Evolutionary conservation across 2,797 vertebrate species (phyloP).

Genomic region (Scolopax rusticola): DNA sequence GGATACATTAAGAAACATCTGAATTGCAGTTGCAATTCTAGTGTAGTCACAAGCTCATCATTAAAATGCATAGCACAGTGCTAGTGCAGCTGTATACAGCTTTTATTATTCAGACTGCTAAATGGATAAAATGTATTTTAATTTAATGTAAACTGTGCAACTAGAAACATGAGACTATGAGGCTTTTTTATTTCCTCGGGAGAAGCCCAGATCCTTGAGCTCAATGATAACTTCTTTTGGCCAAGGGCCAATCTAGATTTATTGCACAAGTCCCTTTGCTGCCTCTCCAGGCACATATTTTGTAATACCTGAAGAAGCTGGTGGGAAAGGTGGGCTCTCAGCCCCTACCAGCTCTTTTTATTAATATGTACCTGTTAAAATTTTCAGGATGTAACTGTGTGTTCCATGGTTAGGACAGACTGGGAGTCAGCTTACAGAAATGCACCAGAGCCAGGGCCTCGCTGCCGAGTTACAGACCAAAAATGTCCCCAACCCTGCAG

Average conservation of each 20-base stretch:
- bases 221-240: conserved; percentile 65
- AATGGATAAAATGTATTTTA: conserved; percentile 80
- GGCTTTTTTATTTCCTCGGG: conserved; percentile 53
- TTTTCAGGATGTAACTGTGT: neutral
- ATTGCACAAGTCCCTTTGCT: conserved; percentile 28
- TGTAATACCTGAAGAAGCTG: conserved; percentile 23
- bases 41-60: conserved; percentile 78
- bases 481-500: neutral
- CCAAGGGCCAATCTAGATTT: conserved; percentile 71
- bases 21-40: conserved; percentile 78
- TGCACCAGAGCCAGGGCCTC: neutral
- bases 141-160: conserved; percentile 76
- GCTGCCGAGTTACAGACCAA: neutral
- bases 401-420: neutral
- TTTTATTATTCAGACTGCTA: conserved; percentile 81
- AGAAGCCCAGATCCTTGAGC: conserved; percentile 67
- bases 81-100: conserved; percentile 79
- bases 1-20: conserved; percentile 78
- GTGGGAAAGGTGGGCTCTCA: neutral
- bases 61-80: conserved; percentile 79
- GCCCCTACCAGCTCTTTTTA: conserved; percentile 22
- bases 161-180: conserved; percentile 51
- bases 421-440: too few relatives aligned
- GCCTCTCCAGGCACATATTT: conserved; percentile 49
- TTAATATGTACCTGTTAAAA: neutral